A percentile compares a stretch with the other conserved stretches of the same genome.
Conservation (phyloP, 2,888 invertebrate species). For the Unio delphinus region DNA sequence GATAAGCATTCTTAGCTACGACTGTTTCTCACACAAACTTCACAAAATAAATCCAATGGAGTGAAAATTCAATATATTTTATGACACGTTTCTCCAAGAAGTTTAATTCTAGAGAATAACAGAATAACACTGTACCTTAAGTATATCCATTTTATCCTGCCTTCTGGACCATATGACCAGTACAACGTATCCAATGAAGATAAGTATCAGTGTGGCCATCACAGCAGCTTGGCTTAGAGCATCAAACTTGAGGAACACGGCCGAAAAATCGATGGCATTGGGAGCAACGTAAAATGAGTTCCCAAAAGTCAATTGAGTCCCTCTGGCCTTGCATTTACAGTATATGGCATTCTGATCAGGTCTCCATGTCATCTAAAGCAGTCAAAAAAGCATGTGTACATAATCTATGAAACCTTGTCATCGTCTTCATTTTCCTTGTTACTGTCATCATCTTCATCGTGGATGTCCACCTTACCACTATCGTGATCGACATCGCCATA, state of each 20-base stretch:
- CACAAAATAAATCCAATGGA: too few species aligned
- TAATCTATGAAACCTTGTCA: too few species aligned
- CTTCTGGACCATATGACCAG: conserved; percentile 64
- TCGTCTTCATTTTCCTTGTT: too few species aligned
- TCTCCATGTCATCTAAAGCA: conserved; percentile 29
- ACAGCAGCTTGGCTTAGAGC: conserved; percentile 62
- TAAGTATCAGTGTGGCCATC: conserved; percentile 63
- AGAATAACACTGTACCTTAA: conserved; percentile 28
- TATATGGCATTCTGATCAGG: conserved; percentile 17
- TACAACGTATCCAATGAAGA: conserved; percentile 54
- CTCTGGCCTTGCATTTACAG: conserved; percentile 25
- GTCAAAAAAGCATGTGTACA: too few species aligned
- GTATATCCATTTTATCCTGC: conserved; percentile 63
- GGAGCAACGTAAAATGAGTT: conserved; percentile 65
- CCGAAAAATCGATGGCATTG: conserved; percentile 70
- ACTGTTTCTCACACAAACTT: too few species aligned
- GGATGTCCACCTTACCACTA: too few species aligned
- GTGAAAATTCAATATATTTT: too few species aligned
- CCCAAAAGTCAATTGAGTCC: conserved; percentile 33
- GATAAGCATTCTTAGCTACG: too few species aligned
- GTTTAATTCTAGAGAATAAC: too few species aligned
- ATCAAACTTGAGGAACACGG: conserved; percentile 67
- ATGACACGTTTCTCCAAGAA: too few species aligned
- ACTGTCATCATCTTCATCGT: too few species aligned
- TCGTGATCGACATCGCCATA: too few species aligned